These are phyloP conservation scores for Tapirus terrestris DNA, from an alignment of 2,113 vertebrate genomes.

Conservation along the genomic window DNA sequence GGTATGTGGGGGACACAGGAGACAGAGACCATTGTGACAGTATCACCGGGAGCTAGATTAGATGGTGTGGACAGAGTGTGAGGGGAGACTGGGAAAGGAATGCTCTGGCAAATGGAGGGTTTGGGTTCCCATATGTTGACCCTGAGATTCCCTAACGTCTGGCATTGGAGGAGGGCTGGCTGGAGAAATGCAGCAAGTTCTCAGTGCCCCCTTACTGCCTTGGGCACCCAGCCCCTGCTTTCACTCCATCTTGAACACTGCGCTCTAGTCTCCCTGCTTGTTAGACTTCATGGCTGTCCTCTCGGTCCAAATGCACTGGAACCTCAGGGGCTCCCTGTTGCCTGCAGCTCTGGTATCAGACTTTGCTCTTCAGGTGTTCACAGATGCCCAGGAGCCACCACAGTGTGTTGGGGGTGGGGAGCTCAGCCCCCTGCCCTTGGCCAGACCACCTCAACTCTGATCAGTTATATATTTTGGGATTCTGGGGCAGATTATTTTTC, in stretches of 20 bases:
- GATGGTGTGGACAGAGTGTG: not conserved
- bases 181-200: not conserved
- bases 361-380: not conserved
- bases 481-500: not conserved
- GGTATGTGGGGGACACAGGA: not conserved
- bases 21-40: not conserved
- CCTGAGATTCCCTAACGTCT: not conserved
- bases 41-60: not conserved
- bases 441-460: not conserved
- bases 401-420: not conserved
- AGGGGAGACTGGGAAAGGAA: not conserved
- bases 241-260: not conserved
- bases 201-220: not conserved
- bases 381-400: not conserved
- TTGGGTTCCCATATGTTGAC: not conserved
- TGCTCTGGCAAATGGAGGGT: not conserved
- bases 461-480: not conserved
- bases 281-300: fast-evolving
- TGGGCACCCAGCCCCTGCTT: fast-evolving
- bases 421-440: not conserved
- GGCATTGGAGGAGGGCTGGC: not conserved
- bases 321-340: not conserved
- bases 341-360: not conserved
- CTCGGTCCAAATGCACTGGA: not conserved
- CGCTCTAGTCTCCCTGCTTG: not conserved